phyloP scores from a whole-genome alignment of 2,113 vertebrate species.

The Lagopus leucura region DNA sequence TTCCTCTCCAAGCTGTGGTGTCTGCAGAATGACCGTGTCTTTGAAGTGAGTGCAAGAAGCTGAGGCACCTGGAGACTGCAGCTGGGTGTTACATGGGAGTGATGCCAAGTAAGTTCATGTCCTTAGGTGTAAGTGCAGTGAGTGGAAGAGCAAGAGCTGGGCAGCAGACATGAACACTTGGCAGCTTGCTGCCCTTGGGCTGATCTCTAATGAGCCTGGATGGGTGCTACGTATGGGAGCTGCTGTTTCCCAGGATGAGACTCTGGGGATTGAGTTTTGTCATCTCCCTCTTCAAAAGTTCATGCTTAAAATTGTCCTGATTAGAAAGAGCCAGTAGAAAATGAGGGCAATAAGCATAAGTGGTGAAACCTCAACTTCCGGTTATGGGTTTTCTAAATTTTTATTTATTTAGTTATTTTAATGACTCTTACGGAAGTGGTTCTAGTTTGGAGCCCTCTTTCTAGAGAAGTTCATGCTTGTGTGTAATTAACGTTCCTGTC shows the following conservation, averaged over 20 bases:
- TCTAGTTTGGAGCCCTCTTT: not conserved
- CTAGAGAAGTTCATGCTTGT: not conserved
- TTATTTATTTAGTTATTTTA: not conserved
- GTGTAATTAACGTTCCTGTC: slow-evolving; percentile 68
- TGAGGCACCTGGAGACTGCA: not conserved
- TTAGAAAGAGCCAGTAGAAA: not conserved
- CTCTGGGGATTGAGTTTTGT: not conserved
- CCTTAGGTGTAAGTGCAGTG: not conserved
- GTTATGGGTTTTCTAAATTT: not conserved
- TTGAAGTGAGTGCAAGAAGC: not conserved
- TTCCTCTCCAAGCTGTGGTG: not conserved
- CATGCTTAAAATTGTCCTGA: not conserved
- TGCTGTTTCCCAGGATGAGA: not conserved
- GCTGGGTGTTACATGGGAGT: not conserved
- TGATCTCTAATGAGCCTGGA: too few species aligned
- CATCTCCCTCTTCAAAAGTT: not conserved
- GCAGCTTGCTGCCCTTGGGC: not conserved
- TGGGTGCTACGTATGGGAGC: too few species aligned
- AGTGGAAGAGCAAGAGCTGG: not conserved
- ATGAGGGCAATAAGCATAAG: not conserved
- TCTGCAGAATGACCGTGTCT: not conserved
- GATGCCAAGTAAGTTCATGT: not conserved
- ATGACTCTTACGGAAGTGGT: not conserved
- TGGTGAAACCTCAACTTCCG: not conserved
- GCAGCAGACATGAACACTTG: not conserved